phyloP scores from a whole-genome alignment of 2,113 vertebrate genomes.

The Okapia johnstoni region DNA sequence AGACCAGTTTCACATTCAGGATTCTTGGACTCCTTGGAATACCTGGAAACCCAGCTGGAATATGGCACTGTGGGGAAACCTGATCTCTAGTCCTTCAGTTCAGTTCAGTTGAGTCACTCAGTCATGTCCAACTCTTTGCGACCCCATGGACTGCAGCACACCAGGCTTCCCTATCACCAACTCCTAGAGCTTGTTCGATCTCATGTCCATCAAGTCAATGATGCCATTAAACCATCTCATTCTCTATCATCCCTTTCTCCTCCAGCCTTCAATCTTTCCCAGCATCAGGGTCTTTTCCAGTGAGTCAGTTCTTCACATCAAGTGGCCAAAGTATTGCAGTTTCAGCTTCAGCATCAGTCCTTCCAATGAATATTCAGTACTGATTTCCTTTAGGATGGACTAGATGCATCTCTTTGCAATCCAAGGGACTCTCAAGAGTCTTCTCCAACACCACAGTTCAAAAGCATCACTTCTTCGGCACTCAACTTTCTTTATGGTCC shows the following conservation, averaged over 20 bases:
- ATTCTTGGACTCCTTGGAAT: neutral
- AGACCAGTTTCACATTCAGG: neutral
- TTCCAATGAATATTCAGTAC: neutral
- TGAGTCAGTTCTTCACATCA: neutral
- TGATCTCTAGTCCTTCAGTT: neutral
- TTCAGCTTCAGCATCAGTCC: neutral
- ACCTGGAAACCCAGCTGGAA: neutral
- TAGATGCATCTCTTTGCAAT: neutral
- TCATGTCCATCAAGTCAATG: neutral
- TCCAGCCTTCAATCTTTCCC: neutral
- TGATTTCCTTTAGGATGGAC: neutral
- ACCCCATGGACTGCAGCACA: neutral
- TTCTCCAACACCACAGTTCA: neutral
- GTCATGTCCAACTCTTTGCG: neutral
- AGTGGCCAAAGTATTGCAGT: neutral
- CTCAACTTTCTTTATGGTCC: neutral
- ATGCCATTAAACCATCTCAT: neutral
- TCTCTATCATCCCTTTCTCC: neutral
- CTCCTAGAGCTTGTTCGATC: neutral
- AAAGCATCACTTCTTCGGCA: neutral
- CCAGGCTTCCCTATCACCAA: neutral
- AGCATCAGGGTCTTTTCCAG: neutral
- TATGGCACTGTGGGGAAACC: neutral
- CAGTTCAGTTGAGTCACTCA: neutral
- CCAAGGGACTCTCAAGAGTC: neutral